Conservation (phyloP, 2,888 invertebrate species). For the Pollenia amentaria region DNA sequence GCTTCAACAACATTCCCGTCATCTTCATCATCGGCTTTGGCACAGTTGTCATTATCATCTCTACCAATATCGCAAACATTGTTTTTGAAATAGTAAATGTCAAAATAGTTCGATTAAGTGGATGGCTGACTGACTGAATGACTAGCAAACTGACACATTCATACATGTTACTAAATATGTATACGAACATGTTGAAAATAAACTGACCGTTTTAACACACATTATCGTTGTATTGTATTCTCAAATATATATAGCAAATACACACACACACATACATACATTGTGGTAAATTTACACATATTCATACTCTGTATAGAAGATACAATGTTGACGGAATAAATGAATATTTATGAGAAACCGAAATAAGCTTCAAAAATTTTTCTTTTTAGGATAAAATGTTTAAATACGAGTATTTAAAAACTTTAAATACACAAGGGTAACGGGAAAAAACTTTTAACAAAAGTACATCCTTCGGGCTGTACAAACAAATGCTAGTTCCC, state of each 20-base stretch:
- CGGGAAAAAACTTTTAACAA: too few species aligned
- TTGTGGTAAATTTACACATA: too few species aligned
- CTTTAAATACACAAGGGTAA: too few species aligned
- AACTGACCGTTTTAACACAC: constrained; percentile 42
- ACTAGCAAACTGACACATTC: neutral
- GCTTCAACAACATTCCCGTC: constrained; percentile 14
- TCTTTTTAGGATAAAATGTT: too few species aligned
- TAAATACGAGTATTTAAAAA: too few species aligned
- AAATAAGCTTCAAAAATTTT: neutral
- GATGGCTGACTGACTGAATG: neutral
- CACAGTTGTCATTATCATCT: neutral
- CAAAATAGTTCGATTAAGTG: neutral
- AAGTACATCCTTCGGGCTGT: too few species aligned
- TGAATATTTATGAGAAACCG: neutral
- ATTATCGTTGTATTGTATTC: too few species aligned
- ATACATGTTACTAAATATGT: neutral
- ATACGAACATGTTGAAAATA: neutral
- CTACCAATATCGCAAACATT: neutral
- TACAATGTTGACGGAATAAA: neutral
- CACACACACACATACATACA: constrained; percentile 6
- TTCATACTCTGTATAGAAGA: too few species aligned
- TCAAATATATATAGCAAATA: neutral
- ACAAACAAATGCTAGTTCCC: too few species aligned
- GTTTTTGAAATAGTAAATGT: neutral
- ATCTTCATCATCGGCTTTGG: constrained; percentile 20